Conservation (phyloP, 2,888 invertebrate genomes). For the Tyria jacobaeae region DNA sequence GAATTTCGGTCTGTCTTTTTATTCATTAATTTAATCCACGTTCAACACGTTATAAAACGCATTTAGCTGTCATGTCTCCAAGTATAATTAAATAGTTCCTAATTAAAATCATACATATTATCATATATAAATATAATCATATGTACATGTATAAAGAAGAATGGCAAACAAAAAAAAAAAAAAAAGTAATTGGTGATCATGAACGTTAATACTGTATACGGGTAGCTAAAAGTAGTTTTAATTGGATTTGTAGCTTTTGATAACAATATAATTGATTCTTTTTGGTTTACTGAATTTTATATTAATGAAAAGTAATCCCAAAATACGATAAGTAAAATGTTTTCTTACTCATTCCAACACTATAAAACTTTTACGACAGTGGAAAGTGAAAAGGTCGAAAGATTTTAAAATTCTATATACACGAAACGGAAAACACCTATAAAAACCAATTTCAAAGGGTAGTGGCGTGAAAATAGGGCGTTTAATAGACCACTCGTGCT, state of each 20-base stretch:
- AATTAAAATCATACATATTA: neutral
- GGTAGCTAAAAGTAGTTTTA: no score
- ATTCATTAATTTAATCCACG: neutral
- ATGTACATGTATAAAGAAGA: no score
- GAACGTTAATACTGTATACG: neutral
- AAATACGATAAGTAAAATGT: conserved; percentile 28
- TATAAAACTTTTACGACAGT: conserved; percentile 52
- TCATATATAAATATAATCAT: no score
- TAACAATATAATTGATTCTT: neutral
- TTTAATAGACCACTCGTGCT: conserved; percentile 67
- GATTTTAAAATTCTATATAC: conserved; percentile 49
- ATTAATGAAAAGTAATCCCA: conserved; percentile 1
- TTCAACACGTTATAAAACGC: neutral
- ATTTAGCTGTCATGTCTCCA: neutral
- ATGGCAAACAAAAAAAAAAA: neutral
- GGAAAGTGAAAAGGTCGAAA: conserved; percentile 48
- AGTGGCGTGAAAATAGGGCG: conserved; percentile 78
- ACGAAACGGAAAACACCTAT: conserved; percentile 61
- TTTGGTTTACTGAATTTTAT: neutral
- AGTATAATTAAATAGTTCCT: neutral
- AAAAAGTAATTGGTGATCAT: neutral
- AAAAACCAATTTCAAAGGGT: conserved; percentile 72
- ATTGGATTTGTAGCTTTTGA: no score
- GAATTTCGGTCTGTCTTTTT: neutral
- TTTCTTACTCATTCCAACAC: conserved; percentile 32